phyloP scores from a whole-genome alignment of 2,797 vertebrate species.

The Alectoris magna region DNA sequence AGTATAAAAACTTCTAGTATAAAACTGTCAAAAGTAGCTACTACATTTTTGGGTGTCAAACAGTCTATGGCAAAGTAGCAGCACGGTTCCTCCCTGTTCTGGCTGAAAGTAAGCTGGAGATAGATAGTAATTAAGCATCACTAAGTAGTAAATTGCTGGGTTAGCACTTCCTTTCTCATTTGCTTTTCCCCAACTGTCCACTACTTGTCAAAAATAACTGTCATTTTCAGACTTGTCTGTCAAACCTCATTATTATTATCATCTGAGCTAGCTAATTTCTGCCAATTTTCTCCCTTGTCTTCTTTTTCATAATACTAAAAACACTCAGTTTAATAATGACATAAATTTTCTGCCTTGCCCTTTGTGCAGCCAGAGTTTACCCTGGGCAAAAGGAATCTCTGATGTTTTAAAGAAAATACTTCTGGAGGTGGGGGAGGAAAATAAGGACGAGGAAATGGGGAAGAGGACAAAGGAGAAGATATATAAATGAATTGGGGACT shows the following conservation, averaged over 20 bases:
- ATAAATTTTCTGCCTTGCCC: not conserved
- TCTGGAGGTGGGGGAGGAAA: not conserved
- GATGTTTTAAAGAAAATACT: not conserved
- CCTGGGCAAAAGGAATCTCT: not conserved
- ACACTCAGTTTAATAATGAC: not conserved
- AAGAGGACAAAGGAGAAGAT: not conserved
- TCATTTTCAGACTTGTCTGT: not conserved
- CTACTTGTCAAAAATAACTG: constrained; percentile 23
- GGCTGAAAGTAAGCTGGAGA: not conserved
- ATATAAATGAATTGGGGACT: not conserved
- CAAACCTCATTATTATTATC: not conserved
- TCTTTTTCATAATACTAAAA: not conserved
- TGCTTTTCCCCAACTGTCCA: constrained; percentile 15
- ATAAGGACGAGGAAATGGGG: fast-evolving
- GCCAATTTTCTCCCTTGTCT: not conserved
- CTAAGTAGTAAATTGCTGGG: not conserved
- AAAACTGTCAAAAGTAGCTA: not conserved
- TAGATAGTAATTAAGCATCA: not conserved
- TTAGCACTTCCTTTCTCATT: constrained; percentile 6
- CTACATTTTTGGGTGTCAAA: not conserved
- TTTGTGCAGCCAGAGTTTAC: not conserved
- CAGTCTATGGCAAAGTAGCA: not conserved
- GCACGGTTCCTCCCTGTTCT: not conserved
- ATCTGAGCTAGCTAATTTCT: not conserved
- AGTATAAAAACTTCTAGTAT: not conserved